Evolutionary conservation across 1,140 invertebrate species (phyloP).

Genomic region (Akabosia matsudoensis): DNA sequence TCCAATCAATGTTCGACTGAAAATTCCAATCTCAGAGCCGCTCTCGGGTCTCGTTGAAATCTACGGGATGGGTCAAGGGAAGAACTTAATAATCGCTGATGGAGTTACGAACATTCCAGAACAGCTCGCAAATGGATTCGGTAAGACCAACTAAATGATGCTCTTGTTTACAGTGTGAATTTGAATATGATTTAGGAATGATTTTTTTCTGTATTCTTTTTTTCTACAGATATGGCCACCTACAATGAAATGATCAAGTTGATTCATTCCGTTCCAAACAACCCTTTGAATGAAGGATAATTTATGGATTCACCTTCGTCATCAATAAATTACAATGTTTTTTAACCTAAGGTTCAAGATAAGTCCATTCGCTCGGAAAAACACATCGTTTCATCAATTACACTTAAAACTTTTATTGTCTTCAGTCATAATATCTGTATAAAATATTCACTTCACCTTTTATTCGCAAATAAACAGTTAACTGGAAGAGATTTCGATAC

Average conservation of each 20-base stretch:
- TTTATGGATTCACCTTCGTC: too few relatives aligned
- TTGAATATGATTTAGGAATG: not conserved
- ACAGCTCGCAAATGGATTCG: conserved; percentile 42
- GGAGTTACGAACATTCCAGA: conserved; percentile 45
- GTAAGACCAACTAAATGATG: conserved; percentile 48
- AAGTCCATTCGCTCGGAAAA: too few relatives aligned
- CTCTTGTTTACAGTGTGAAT: not conserved
- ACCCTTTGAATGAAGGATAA: too few relatives aligned
- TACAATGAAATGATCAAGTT: conserved; percentile 41
- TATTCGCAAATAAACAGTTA: too few relatives aligned
- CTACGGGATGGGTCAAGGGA: conserved; percentile 48
- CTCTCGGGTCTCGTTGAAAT: conserved; percentile 48
- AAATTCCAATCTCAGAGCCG: conserved; percentile 43
- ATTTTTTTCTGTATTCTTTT: not conserved
- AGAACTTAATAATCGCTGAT: conserved; percentile 47
- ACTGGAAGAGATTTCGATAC: too few relatives aligned
- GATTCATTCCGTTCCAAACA: conserved; percentile 28
- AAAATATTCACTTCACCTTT: too few relatives aligned
- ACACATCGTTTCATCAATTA: too few relatives aligned
- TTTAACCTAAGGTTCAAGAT: too few relatives aligned
- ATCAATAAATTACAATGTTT: too few relatives aligned
- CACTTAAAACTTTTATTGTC: too few relatives aligned
- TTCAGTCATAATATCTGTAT: too few relatives aligned
- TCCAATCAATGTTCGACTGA: conserved; percentile 43
- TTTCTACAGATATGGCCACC: conserved; percentile 34